These are phyloP conservation scores for Melanargia galathea DNA, from an alignment of 2,888 invertebrate genomes.

Conservation along the genomic window DNA sequence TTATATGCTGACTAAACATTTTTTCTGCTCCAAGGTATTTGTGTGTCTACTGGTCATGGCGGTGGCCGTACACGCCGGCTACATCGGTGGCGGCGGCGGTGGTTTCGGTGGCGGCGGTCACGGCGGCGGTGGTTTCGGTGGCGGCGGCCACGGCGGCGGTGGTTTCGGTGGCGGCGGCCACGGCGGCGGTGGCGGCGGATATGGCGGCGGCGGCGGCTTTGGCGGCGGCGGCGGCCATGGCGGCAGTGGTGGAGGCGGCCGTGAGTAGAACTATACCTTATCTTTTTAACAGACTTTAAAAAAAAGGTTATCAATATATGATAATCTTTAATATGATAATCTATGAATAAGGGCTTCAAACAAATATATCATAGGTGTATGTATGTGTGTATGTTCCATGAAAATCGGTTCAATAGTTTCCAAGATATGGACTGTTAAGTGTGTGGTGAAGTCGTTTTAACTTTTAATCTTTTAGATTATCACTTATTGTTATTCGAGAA, in stretches of 20 bases:
- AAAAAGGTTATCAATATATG: too few species aligned
- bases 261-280: conserved; percentile 37
- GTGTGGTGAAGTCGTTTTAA: too few species aligned
- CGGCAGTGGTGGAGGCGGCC: conserved; percentile 49
- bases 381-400: too few species aligned
- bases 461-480: too few species aligned
- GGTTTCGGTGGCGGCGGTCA: conserved; percentile 48
- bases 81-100: conserved; percentile 56
- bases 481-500: too few species aligned
- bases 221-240: conserved; percentile 56
- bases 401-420: too few species aligned
- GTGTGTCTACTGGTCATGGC: conserved; percentile 71
- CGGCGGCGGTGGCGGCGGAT: conserved; percentile 52
- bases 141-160: conserved; percentile 47
- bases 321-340: too few species aligned
- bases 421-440: too few species aligned
- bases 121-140: conserved; percentile 43
- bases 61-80: conserved; percentile 67
- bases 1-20: background rate
- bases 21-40: conserved; percentile 60
- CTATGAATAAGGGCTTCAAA: too few species aligned
- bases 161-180: conserved; percentile 62
- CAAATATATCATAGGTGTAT: too few species aligned
- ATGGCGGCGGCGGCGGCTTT: conserved; percentile 52
- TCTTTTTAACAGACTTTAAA: background rate